These are phyloP conservation scores for Cebidichthys violaceus DNA, from an alignment of 2,113 vertebrate species.

Conservation along the genomic window DNA sequence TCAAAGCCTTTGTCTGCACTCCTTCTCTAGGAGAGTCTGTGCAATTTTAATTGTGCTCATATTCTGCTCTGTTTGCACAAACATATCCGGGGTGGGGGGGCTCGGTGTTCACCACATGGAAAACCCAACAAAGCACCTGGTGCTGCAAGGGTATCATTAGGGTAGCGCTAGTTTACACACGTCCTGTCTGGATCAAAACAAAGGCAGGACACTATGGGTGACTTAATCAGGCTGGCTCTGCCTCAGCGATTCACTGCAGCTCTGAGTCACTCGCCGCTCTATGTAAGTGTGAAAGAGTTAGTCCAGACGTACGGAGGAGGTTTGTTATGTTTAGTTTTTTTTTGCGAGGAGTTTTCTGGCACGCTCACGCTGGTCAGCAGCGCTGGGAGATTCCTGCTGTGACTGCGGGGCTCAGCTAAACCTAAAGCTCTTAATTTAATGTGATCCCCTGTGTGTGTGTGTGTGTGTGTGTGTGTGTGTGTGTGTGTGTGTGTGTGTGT, in stretches of 20 bases:
- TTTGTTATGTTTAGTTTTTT: slow-evolving; percentile 1
- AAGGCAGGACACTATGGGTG: slow-evolving; percentile 48
- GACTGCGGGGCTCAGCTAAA: slow-evolving; percentile 55
- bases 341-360: slow-evolving; percentile 11
- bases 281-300: slow-evolving; percentile 55
- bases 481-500: slow-evolving; percentile 6
- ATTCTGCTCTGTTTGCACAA: slow-evolving; percentile 59
- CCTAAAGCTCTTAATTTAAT: slow-evolving; percentile 68
- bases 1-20: slow-evolving; percentile 41
- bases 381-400: slow-evolving; percentile 47
- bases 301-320: slow-evolving; percentile 29
- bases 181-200: slow-evolving; percentile 62
- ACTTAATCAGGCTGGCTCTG: slow-evolving; percentile 60
- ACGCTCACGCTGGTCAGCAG: slow-evolving; percentile 57
- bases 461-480: not conserved
- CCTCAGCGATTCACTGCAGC: slow-evolving; percentile 42
- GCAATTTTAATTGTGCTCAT: slow-evolving; percentile 40
- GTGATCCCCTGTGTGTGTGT: slow-evolving; percentile 41
- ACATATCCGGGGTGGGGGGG: slow-evolving; percentile 14
- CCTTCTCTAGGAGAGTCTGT: slow-evolving; percentile 27
- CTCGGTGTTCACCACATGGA: not conserved
- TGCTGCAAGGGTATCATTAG: slow-evolving; percentile 63
- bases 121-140: slow-evolving; percentile 53
- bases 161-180: slow-evolving; percentile 49
- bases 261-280: slow-evolving; percentile 56